These are phyloP conservation scores for Archips crataeganus DNA, from an alignment of 2,888 invertebrate species.

Conservation along the genomic window DNA sequence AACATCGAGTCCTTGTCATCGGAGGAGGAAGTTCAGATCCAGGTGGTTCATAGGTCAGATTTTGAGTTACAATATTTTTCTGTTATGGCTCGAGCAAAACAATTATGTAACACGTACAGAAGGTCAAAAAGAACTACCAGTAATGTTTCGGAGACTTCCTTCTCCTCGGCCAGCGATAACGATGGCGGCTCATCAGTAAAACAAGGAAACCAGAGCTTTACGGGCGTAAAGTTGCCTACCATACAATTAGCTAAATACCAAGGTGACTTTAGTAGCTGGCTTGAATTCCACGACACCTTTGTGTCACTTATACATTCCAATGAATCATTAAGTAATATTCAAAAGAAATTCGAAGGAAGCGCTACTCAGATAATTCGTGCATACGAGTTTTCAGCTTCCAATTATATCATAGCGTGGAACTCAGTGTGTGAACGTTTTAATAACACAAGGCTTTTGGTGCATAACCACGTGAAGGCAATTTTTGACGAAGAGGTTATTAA, in stretches of 20 bases:
- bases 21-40: neutral
- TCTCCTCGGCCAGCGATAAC: neutral
- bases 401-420: neutral
- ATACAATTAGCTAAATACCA: conserved; percentile 2
- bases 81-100: neutral
- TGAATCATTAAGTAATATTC: neutral
- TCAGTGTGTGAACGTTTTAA: neutral
- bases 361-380: neutral
- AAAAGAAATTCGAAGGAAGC: neutral
- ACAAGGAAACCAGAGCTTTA: neutral
- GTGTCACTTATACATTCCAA: neutral
- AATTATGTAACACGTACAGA: too few relatives aligned
- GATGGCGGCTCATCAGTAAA: neutral
- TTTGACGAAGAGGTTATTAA: too few relatives aligned
- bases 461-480: neutral
- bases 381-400: neutral
- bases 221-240: conserved; percentile 2
- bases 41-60: neutral
- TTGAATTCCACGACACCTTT: conserved; percentile 12
- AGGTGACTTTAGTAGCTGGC: neutral
- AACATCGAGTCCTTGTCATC: neutral
- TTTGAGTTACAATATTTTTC: conserved; percentile 1
- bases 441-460: neutral
- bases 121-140: neutral
- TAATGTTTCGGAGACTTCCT: neutral